Percentiles rank a stretch among this genome's conserved stretches.
These are phyloP conservation scores for Aulostomus chinensis DNA, from an alignment of 2,797 vertebrate genomes.

Conservation along the genomic window DNA sequence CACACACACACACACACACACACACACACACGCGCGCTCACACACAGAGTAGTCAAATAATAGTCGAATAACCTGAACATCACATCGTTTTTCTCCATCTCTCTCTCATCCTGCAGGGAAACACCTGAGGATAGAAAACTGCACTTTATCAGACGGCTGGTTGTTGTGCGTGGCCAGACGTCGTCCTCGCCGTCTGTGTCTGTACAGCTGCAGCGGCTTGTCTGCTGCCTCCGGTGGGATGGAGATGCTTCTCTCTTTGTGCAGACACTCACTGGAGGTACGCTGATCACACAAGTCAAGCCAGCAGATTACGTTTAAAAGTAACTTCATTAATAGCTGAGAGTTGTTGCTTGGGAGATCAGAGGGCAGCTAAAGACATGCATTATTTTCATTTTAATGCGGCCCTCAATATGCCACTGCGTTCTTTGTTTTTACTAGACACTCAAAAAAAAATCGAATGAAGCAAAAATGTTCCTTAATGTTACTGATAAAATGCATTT, in stretches of 20 bases:
- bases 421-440: no score
- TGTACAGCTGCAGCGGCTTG: conserved; percentile 53
- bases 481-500: no score
- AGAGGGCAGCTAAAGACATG: background rate
- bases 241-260: conserved; percentile 62
- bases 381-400: no score
- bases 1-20: conserved; percentile 7
- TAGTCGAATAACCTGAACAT: no score
- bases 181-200: conserved; percentile 48
- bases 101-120: conserved; percentile 56
- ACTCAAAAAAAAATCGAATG: no score
- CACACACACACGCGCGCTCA: conserved; percentile 14
- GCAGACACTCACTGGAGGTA: conserved; percentile 65
- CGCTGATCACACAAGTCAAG: background rate
- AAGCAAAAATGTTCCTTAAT: no score
- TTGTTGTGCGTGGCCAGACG: conserved; percentile 39
- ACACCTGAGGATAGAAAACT: conserved; percentile 51
- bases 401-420: no score
- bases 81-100: background rate
- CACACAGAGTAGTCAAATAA: no score
- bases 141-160: conserved; percentile 51
- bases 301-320: background rate
- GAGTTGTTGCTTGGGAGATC: background rate
- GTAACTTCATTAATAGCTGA: background rate
- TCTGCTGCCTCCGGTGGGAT: conserved; percentile 47